These are phyloP conservation scores for Fulmarus glacialis DNA, from an alignment of 2,113 vertebrate species.

Conservation along the genomic window DNA sequence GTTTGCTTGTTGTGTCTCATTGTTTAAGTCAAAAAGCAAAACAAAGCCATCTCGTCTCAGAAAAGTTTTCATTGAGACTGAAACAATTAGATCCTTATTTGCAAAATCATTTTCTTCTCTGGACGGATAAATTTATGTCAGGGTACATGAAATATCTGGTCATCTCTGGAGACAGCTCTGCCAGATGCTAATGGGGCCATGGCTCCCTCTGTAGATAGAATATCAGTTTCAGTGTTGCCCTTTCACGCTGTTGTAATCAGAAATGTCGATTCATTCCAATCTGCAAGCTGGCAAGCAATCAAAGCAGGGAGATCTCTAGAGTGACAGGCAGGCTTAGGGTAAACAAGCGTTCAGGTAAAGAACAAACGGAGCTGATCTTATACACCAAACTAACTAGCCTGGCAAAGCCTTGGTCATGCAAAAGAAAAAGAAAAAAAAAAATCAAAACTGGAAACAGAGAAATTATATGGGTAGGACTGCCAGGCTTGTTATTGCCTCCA, in stretches of 20 bases:
- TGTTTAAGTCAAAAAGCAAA: neutral
- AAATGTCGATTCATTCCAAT: neutral
- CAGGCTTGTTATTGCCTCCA: neutral
- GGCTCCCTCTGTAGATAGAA: neutral
- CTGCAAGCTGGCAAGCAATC: neutral
- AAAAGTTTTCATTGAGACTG: neutral
- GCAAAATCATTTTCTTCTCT: neutral
- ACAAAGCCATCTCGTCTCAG: neutral
- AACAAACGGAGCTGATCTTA: neutral
- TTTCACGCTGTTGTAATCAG: neutral
- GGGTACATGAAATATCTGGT: neutral
- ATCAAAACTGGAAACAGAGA: neutral
- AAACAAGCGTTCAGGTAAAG: neutral
- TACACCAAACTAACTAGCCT: neutral
- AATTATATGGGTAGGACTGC: fast-evolving
- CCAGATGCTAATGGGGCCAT: neutral
- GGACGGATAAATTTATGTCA: neutral
- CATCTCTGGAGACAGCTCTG: neutral
- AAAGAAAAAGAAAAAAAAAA: neutral
- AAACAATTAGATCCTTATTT: neutral
- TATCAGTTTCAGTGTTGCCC: neutral
- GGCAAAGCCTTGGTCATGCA: neutral
- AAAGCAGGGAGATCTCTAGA: neutral
- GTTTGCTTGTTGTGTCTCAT: neutral
- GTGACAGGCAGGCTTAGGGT: neutral